Base-by-base conservation (phyloP, 2,113 vertebrate genomes). In the Pithys albifrons region DNA sequence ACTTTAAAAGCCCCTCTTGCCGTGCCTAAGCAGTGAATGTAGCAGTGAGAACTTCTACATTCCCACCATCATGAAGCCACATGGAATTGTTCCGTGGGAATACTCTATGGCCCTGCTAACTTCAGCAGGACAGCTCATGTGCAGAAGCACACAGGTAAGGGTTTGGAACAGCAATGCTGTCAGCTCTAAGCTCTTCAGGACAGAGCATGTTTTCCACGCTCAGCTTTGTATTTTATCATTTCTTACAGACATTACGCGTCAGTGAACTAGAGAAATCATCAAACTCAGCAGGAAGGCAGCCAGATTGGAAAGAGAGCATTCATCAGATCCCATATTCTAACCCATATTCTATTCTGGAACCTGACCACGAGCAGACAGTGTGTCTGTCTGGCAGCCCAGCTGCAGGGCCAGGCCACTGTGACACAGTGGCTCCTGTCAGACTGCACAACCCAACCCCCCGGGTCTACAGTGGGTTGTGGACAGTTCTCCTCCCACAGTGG, bases 21-120 rank as follows among this genome's bases (percentile, higher is more conserved):
- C 11, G 3, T 33, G 64, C 22, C 54, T 18, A 4, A 19, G 6
- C 7, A 51, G 24, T 51, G 49, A 13, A 51, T 25, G 24, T 51
- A 27, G 74, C 85, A 46, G 61, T 2, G 0, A 66, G 73, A 81
- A 20, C 52, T 28, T 28, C 59, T 7, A 2, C 1, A 5, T 0
- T 16, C 48, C 62, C 72, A 19, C 25, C 67, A 4, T 1, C 5
- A 0, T 0, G 15, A 45, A 59, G 17, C 69, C 24, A 15, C 4
- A 5, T 3, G 8, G 10, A 33, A 1, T 35, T 17, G 67, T 4
- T 46, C 1, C 2, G 0, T 0, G 16, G 2, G 15, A 67, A 12
- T 8, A 3, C 12, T 70, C 37, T 0, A 9, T 6, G n/a, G 69
- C 55, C 73, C 85, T 7, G 43, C 78, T 43, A 82, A 11, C 52